Percentiles rank a stretch among this genome's conserved stretches.
These are phyloP conservation scores for Dione vanillae DNA, from an alignment of 2,888 invertebrate species.

Conservation along the genomic window DNA sequence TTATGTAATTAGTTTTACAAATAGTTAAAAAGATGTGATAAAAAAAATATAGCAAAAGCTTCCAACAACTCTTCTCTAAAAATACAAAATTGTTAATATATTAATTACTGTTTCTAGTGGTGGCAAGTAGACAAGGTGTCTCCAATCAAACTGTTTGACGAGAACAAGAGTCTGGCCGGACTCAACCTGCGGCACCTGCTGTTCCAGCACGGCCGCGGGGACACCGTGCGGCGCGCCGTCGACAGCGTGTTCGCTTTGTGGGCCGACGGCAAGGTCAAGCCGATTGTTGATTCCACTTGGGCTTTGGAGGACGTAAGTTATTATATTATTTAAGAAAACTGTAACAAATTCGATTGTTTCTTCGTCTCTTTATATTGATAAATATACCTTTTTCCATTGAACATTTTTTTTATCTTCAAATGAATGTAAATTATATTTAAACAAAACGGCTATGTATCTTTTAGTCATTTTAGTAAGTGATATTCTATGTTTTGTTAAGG, in stretches of 20 bases:
- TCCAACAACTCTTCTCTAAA: too few relatives aligned
- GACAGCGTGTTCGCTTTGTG: slow-evolving; percentile 90
- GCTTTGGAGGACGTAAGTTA: slow-evolving; percentile 92
- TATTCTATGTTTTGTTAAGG: slow-evolving; percentile 69
- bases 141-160: slow-evolving; percentile 94
- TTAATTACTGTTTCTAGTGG: slow-evolving; percentile 86
- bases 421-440: too few relatives aligned
- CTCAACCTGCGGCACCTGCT: slow-evolving; percentile 93
- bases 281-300: slow-evolving; percentile 93
- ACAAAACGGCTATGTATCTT: too few relatives aligned
- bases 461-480: not conserved
- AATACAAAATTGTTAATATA: not conserved
- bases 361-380: too few relatives aligned
- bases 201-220: slow-evolving; percentile 90
- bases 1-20: too few relatives aligned
- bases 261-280: slow-evolving; percentile 91
- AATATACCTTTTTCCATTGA: too few relatives aligned
- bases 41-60: too few relatives aligned
- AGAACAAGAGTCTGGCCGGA: slow-evolving; percentile 93
- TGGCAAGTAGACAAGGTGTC: slow-evolving; percentile 97
- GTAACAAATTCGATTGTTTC: too few relatives aligned
- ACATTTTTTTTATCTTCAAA: too few relatives aligned
- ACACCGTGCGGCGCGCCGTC: slow-evolving; percentile 88
- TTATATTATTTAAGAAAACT: not conserved
- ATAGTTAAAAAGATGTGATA: too few relatives aligned